Conservation (phyloP, 2,888 invertebrate genomes). For the Clepsis dumicolana region DNA sequence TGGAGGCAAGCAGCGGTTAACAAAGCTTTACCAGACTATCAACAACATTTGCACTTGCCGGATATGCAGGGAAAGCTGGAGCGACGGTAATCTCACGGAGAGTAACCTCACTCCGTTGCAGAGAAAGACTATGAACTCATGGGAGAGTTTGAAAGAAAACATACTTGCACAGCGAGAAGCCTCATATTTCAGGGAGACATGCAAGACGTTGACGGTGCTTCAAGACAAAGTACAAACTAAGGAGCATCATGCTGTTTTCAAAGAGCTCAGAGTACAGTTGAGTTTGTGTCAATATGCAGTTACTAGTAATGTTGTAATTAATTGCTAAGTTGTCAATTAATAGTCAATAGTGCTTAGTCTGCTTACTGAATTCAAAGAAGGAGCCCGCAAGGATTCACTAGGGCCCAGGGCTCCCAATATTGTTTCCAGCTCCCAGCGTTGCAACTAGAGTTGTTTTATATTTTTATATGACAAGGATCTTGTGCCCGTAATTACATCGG, state of each 20-base stretch:
- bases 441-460: too few species aligned
- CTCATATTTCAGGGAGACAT: not conserved
- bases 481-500: too few species aligned
- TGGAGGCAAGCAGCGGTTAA: not conserved
- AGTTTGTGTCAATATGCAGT: not conserved
- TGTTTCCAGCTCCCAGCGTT: too few species aligned
- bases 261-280: not conserved
- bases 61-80: not conserved
- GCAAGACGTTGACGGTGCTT: not conserved
- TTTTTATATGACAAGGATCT: too few species aligned
- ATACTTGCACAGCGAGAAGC: not conserved
- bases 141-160: not conserved
- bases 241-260: not conserved
- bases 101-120: not conserved
- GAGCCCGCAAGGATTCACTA: too few species aligned
- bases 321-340: not conserved
- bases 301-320: not conserved
- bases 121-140: not conserved
- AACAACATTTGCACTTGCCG: not conserved
- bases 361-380: too few species aligned
- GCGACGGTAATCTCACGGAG: not conserved
- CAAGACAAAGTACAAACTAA: slow-evolving; percentile 1
- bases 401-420: too few species aligned
- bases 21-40: not conserved
- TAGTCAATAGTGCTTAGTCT: too few species aligned